Percentiles rank a stretch among this genome's conserved stretches.
Evolutionary conservation across 2,888 invertebrate genomes (phyloP).

Genomic region (Chelonus formosanus): DNA sequence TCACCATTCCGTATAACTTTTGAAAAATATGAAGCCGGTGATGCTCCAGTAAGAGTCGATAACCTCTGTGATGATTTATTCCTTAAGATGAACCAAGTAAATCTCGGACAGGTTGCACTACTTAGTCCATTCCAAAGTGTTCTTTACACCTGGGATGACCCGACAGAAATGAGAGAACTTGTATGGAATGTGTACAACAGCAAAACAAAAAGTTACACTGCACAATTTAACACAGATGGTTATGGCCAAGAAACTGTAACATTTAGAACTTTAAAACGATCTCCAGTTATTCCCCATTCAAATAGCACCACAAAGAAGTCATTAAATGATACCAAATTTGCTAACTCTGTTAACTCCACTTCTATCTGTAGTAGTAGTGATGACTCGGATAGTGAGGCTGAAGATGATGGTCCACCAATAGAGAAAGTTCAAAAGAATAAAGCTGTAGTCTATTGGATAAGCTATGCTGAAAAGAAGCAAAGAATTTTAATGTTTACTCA

Average conservation of each 20-base stretch:
- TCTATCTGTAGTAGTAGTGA: conserved; percentile 70
- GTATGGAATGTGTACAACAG: conserved; percentile 87
- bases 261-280: conserved; percentile 63
- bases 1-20: conserved; percentile 80
- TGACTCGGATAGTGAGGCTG: conserved; percentile 65
- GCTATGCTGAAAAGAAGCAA: conserved; percentile 79
- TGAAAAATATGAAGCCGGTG: conserved; percentile 77
- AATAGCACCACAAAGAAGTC: conserved; percentile 37
- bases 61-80: conserved; percentile 86
- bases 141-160: conserved; percentile 88
- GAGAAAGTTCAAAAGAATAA: conserved; percentile 75
- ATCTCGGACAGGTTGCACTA: conserved; percentile 74
- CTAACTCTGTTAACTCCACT: conserved; percentile 41
- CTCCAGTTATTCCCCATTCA: conserved; percentile 37
- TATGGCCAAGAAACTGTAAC: conserved; percentile 76
- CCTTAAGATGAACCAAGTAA: conserved; percentile 78
- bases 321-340: conserved; percentile 39
- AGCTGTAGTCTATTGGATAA: conserved; percentile 82
- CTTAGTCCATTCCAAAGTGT: conserved; percentile 80
- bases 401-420: conserved; percentile 37
- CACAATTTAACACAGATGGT: conserved; percentile 74
- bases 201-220: conserved; percentile 76
- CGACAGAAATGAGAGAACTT: conserved; percentile 75
- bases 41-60: conserved; percentile 84
- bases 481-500: conserved; percentile 80